Conservation (phyloP, 2,797 vertebrate genomes). For the Psittacula echo region DNA sequence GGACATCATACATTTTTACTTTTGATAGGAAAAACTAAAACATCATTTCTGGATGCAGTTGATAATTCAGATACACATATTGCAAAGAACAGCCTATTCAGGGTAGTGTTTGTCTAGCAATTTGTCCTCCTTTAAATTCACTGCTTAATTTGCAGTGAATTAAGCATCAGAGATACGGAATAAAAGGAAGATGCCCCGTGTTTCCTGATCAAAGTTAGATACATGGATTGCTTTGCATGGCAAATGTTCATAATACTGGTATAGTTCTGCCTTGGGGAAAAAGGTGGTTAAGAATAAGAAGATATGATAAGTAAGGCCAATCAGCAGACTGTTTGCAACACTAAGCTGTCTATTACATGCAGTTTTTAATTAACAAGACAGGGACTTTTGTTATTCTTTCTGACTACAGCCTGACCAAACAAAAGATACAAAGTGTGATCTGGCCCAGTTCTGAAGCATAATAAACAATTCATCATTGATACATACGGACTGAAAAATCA, state of each 20-base stretch:
- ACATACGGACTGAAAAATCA: not conserved
- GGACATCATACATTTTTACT: not conserved
- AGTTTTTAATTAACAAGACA: not conserved
- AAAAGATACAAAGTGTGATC: not conserved
- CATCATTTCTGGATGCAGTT: not conserved
- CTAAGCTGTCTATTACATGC: not conserved
- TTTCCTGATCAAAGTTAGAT: not conserved
- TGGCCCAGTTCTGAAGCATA: not conserved
- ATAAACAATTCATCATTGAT: not conserved
- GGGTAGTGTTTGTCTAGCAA: not conserved
- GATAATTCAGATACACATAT: not conserved
- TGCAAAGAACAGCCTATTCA: not conserved
- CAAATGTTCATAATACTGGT: not conserved
- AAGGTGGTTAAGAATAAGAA: not conserved
- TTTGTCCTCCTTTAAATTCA: conserved; percentile 21
- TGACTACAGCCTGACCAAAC: not conserved
- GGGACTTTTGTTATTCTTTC: not conserved
- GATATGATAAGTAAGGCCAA: not conserved
- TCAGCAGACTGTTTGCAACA: not conserved
- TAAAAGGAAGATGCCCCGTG: not conserved
- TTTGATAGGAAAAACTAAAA: not conserved
- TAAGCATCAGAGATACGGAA: not conserved
- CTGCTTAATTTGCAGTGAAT: not conserved
- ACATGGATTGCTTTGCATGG: not conserved
- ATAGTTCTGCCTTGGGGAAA: not conserved